Conservation (phyloP, 2,113 vertebrate genomes). For the Marmota monax region DNA sequence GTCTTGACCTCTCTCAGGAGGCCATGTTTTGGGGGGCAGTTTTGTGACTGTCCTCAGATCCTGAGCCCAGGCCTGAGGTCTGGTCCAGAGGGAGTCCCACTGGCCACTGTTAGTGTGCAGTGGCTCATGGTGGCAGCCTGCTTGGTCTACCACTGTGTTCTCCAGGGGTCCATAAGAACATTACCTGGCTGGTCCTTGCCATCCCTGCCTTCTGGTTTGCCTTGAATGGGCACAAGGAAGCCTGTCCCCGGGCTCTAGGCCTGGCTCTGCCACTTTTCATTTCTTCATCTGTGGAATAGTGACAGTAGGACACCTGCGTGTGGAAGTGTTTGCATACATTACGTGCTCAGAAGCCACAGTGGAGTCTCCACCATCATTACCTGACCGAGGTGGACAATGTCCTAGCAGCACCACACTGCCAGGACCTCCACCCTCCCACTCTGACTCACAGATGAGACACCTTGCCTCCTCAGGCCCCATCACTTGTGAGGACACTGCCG, state of each 20-base stretch:
- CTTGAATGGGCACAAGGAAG: background rate
- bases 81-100: background rate
- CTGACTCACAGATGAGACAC: too few species aligned
- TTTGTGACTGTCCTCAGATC: too few species aligned
- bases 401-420: too few species aligned
- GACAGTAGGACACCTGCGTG: background rate
- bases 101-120: background rate
- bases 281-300: background rate
- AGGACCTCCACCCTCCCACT: too few species aligned
- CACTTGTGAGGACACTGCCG: too few species aligned
- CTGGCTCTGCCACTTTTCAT: background rate
- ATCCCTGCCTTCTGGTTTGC: too few species aligned
- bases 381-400: background rate
- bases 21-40: background rate
- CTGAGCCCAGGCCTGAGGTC: background rate
- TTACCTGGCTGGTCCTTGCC: background rate
- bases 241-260: too few species aligned
- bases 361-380: background rate
- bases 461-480: background rate
- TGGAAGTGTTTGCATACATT: rapidly evolving
- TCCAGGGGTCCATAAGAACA: background rate
- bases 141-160: background rate
- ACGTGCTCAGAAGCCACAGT: background rate
- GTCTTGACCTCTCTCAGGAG: background rate
- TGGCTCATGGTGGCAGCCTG: background rate